Evolutionary conservation across 2,113 vertebrate genomes (phyloP).

Genomic region (Calidris pugnax): DNA sequence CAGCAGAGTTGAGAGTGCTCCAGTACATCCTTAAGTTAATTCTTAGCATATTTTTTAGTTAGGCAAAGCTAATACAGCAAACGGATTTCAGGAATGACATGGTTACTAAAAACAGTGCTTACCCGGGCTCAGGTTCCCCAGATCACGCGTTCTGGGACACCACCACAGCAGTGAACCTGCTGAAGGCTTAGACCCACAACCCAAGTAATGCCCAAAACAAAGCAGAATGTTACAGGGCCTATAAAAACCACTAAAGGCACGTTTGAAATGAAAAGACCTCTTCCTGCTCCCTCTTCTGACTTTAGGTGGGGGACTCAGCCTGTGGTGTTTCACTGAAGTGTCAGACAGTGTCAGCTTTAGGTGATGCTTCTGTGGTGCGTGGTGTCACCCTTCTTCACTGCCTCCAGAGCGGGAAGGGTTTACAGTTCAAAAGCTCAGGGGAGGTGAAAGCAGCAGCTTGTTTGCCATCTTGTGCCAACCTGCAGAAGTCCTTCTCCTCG

Average conservation of each 20-base stretch:
- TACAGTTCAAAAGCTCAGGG: neutral
- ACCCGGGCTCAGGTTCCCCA: neutral
- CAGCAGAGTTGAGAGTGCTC: neutral
- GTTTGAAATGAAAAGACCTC: neutral
- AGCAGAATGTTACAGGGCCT: neutral
- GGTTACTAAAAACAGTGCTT: neutral
- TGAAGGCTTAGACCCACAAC: neutral
- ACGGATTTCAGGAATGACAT: neutral
- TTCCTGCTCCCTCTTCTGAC: neutral
- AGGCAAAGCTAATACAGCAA: neutral
- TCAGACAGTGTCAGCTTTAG: neutral
- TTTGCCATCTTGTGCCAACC: neutral
- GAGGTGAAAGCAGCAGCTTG: neutral
- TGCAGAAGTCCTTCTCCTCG: conserved; percentile 7
- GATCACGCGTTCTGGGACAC: neutral
- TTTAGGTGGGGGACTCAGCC: neutral
- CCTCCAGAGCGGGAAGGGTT: neutral
- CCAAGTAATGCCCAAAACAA: neutral
- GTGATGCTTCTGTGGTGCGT: neutral
- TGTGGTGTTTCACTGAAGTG: neutral
- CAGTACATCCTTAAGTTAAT: neutral
- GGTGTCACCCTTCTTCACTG: neutral
- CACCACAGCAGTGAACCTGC: neutral
- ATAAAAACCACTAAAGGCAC: neutral
- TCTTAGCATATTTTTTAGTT: neutral